Evolutionary conservation across 2,797 vertebrate genomes (phyloP), one percentile per base, ranked within the genome.

Genomic region (Melanotaenia maccullochi): DNA sequence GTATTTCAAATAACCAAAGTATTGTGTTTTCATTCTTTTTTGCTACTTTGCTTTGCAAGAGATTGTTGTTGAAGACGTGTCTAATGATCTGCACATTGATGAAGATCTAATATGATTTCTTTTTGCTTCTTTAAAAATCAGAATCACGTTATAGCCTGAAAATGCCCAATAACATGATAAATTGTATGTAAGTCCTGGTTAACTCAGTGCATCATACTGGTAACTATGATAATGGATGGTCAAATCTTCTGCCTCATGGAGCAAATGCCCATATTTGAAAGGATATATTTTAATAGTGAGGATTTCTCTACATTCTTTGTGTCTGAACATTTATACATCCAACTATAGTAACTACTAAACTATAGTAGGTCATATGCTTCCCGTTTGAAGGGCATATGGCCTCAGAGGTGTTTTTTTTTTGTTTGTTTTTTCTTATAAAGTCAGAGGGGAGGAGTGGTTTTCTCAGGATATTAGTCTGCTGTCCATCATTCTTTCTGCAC

Each of bases 401-500:
- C 87, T 87, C 75, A 73, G 73, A 79, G 82, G 62, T 81, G 71
- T 3, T 30, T 4, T 30, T 30, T 30, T 30, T 30, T 30, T 30
- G 0, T 30, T 30, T 30, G 2, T 1, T 30, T 30, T 75, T 85
- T 75, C 85, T 76, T 74, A 60, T 82, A 75, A 78, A 89, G 81
- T 87, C 87, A 73, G 70, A 78, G 77, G 79, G 90, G 89, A 87
- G 89, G 86, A 79, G 87, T 66, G 36, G 68, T 84, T 87, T 84
- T 88, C 87, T 79, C 81, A 86, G 76, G 86, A 85, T 84, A 90
- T 90, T 88, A 92, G 85, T 77, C 81, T 60, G 81, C 90, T 92
- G 89, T 91, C 92, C 83, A 88, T 90, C 91, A 91, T 85, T 74
- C 61, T 57, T 84, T 82, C 87, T 88, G 89, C 88, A 91, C 87